Conservation (phyloP, 2,888 invertebrate species). For the Rambutsinella grinnellia region DNA sequence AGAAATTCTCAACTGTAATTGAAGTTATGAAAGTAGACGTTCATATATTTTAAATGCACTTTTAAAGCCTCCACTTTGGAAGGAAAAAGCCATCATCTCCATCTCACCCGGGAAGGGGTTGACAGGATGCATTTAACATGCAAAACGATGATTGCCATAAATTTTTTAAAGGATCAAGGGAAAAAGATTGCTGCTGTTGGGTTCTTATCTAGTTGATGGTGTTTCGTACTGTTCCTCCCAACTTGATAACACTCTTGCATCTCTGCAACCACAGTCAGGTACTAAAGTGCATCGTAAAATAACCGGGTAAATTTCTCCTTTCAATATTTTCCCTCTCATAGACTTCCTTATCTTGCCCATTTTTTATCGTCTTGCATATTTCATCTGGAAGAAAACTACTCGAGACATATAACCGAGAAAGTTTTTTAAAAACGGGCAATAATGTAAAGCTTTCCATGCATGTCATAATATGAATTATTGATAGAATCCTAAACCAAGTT, state of each 20-base stretch:
- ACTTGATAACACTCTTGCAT: not conserved
- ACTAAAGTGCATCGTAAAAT: not conserved
- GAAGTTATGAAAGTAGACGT: constrained; percentile 1
- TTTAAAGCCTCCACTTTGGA: not conserved
- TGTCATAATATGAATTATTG: constrained; percentile 52
- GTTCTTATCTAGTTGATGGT: not conserved
- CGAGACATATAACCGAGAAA: not conserved
- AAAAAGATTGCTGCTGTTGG: not conserved
- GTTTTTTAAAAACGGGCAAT: constrained; percentile 4
- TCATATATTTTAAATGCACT: not conserved
- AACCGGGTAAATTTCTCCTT: not conserved
- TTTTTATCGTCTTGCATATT: not conserved
- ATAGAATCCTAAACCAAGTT: constrained; percentile 41
- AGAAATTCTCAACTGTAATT: not conserved
- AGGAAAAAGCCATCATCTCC: constrained; percentile 18
- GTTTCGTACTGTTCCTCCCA: not conserved
- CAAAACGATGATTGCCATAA: constrained; percentile 41
- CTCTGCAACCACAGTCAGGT: constrained; percentile 2
- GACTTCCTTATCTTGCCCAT: not conserved
- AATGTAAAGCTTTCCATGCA: constrained; percentile 26
- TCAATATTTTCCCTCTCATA: too few relatives aligned
- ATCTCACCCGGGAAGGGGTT: not conserved
- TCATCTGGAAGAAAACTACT: not conserved
- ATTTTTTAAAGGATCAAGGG: constrained; percentile 26
- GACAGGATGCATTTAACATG: constrained; percentile 39